Percentiles rank a stretch among this genome's conserved stretches.
These are phyloP conservation scores for Charadrius vociferus DNA, from an alignment of 2,113 vertebrate genomes.

Conservation along the genomic window DNA sequence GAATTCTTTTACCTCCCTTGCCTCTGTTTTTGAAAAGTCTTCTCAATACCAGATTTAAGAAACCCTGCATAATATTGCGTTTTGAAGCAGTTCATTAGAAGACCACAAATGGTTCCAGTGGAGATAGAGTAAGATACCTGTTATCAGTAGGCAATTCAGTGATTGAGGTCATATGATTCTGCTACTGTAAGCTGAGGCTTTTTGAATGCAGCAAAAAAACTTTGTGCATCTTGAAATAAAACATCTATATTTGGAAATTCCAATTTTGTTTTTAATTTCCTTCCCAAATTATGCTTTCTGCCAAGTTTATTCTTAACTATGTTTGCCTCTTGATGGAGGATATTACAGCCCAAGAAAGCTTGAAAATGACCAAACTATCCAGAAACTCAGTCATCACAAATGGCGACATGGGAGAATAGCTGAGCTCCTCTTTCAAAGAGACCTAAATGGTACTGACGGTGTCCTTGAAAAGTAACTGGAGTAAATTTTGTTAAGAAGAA, in stretches of 20 bases:
- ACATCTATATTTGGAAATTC: neutral
- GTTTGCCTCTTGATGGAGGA: neutral
- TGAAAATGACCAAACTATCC: neutral
- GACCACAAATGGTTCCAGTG: neutral
- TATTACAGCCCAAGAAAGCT: neutral
- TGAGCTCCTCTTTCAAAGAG: neutral
- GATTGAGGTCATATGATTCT: neutral
- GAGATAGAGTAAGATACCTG: neutral
- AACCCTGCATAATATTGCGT: neutral
- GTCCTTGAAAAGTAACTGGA: neutral
- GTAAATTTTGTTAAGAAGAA: neutral
- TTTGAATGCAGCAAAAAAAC: neutral
- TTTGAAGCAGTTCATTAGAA: neutral
- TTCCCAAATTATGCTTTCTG: neutral
- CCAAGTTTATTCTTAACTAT: neutral
- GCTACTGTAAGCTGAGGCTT: neutral
- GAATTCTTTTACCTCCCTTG: neutral
- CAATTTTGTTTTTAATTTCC: neutral
- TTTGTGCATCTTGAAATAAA: neutral
- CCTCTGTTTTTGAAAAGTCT: neutral
- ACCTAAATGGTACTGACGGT: neutral
- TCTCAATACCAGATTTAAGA: neutral
- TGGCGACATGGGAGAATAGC: fast-evolving
- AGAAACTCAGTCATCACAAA: neutral
- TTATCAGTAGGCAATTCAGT: neutral